Evolutionary conservation across 2,113 vertebrate species (phyloP).

Genomic region (Vireo altiloquus): DNA sequence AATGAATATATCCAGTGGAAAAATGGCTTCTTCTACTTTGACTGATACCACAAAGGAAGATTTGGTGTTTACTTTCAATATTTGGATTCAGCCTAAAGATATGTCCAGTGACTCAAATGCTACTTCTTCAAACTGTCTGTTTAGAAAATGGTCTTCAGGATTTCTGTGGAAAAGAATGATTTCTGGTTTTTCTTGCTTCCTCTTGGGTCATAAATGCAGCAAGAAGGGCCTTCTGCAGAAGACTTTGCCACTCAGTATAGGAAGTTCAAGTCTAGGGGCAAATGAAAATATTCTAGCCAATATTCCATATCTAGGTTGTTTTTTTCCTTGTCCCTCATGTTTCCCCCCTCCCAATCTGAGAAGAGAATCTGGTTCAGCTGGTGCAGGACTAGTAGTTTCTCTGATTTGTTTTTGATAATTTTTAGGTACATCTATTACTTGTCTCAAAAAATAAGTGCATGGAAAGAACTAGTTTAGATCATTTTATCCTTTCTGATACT

Average conservation of each 20-base stretch:
- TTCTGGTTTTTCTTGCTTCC: conserved; percentile 36
- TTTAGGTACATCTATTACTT: background rate
- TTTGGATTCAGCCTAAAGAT: background rate
- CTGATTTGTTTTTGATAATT: background rate
- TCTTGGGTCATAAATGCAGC: background rate
- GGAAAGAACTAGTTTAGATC: background rate
- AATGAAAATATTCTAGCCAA: background rate
- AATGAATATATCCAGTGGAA: background rate
- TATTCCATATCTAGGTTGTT: background rate
- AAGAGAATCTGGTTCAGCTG: background rate
- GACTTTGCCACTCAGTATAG: background rate
- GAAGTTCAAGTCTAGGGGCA: background rate
- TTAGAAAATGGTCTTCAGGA: background rate
- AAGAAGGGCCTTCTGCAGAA: conserved; percentile 22
- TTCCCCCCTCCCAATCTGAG: background rate
- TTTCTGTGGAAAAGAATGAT: background rate
- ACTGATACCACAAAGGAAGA: background rate
- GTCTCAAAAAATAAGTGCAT: background rate
- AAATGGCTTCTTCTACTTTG: background rate
- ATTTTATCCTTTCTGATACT: background rate
- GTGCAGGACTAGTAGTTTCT: background rate
- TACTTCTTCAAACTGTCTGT: background rate
- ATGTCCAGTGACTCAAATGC: background rate
- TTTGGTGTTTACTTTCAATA: background rate
- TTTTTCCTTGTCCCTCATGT: background rate